phyloP scores from a whole-genome alignment of 2,113 vertebrate species.

The Phasianus colchicus region DNA sequence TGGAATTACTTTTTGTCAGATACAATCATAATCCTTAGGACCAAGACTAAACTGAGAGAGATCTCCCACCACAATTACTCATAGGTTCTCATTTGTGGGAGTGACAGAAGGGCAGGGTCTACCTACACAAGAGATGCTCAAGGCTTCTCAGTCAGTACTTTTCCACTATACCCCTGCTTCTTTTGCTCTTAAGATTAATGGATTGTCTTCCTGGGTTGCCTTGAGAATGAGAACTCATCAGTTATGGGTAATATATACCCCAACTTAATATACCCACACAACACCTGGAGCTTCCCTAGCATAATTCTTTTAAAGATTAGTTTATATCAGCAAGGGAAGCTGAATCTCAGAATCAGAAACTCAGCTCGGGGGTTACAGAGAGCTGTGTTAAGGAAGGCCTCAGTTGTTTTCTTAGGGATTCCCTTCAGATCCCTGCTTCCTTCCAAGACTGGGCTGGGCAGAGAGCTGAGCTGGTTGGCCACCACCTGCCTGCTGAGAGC shows the following conservation, averaged over 20 bases:
- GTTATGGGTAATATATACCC: background rate
- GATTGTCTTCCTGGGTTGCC: background rate
- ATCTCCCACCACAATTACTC: background rate
- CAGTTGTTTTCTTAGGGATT: background rate
- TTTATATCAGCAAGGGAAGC: background rate
- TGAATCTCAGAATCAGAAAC: background rate
- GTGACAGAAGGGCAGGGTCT: background rate
- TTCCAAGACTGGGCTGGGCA: background rate
- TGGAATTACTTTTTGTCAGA: background rate
- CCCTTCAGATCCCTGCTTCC: background rate
- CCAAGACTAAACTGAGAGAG: background rate
- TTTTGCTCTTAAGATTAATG: background rate
- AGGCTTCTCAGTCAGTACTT: background rate
- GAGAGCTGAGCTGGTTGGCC: background rate
- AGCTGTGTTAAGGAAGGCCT: background rate
- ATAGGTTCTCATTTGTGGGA: background rate
- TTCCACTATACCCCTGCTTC: background rate
- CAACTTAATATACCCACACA: background rate
- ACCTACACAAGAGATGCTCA: background rate
- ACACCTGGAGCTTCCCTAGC: background rate
- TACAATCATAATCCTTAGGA: background rate
- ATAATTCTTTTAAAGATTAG: background rate
- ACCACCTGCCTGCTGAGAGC: background rate
- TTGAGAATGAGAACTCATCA: background rate
- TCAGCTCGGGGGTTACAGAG: background rate